These are phyloP conservation scores for Perca fluviatilis DNA, from an alignment of 2,113 vertebrate species.

Conservation along the genomic window DNA sequence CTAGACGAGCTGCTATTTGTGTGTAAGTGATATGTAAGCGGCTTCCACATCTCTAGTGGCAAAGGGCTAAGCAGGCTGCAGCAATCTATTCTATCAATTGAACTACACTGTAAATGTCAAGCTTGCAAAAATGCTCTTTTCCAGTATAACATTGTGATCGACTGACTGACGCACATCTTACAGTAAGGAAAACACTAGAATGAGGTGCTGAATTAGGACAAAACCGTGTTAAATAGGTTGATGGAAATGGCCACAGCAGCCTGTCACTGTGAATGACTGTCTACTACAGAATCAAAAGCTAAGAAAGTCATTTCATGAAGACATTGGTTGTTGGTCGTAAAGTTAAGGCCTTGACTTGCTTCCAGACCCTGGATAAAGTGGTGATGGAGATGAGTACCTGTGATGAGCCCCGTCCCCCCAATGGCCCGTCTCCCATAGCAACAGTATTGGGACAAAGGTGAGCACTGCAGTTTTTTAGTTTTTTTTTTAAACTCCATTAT, in stretches of 20 bases:
- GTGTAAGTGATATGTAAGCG: background rate
- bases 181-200: background rate
- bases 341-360: background rate
- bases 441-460: slow-evolving; percentile 97
- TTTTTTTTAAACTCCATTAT: background rate
- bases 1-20: too few species aligned
- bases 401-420: slow-evolving; percentile 95
- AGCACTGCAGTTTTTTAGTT: slow-evolving; percentile 20
- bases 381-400: slow-evolving; percentile 99
- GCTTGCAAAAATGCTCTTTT: background rate
- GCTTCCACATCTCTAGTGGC: background rate
- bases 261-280: background rate
- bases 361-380: slow-evolving; percentile 96
- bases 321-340: background rate
- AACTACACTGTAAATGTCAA: background rate
- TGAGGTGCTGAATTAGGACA: background rate
- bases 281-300: background rate
- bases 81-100: background rate
- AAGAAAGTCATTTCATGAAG: background rate
- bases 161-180: background rate
- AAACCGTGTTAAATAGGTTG: background rate
- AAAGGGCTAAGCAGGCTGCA: background rate
- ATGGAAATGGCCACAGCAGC: background rate
- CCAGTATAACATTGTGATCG: too few species aligned
- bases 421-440: slow-evolving; percentile 97